phyloP scores from a whole-genome alignment of 1,140 invertebrate genomes.

The Phortica variegata region DNA sequence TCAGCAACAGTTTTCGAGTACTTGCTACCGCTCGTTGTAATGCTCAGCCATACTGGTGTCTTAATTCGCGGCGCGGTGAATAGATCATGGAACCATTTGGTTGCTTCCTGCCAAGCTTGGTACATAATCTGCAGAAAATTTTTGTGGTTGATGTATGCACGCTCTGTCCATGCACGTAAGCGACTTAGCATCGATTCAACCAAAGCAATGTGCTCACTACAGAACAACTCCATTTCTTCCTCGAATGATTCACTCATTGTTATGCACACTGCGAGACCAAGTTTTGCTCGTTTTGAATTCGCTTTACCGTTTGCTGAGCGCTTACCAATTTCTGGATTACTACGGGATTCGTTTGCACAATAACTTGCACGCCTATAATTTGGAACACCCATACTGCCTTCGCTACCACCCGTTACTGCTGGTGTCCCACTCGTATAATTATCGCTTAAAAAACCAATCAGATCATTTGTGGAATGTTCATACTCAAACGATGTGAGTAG shows the following conservation, averaged over 20 bases:
- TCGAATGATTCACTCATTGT: conserved; percentile 52
- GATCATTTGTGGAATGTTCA: conserved; percentile 50
- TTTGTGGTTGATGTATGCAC: conserved; percentile 53
- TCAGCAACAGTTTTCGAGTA: conserved; percentile 59
- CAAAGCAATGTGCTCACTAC: conserved; percentile 78
- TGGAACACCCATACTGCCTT: conserved; percentile 39
- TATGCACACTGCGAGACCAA: conserved; percentile 61
- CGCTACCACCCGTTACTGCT: conserved; percentile 34
- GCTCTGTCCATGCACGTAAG: conserved; percentile 65
- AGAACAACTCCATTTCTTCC: conserved; percentile 66
- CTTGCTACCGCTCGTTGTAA: conserved; percentile 60
- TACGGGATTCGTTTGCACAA: conserved; percentile 45
- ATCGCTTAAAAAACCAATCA: conserved; percentile 53
- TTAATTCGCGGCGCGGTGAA: conserved; percentile 67
- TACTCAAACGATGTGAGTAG: conserved; percentile 55
- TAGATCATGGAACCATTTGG: conserved; percentile 66
- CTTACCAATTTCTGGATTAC: conserved; percentile 53
- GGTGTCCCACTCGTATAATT: conserved; percentile 21
- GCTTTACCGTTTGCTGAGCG: conserved; percentile 25
- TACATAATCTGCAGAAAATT: conserved; percentile 59
- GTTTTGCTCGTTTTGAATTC: conserved; percentile 55
- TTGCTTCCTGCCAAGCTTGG: conserved; percentile 59
- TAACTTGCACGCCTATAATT: conserved; percentile 45
- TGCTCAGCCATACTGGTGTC: conserved; percentile 69
- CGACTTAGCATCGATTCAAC: conserved; percentile 77